Percentiles rank a stretch among this genome's conserved stretches.
These are phyloP conservation scores for Pyrrhia umbra DNA, from an alignment of 2,888 invertebrate species.

Conservation along the genomic window DNA sequence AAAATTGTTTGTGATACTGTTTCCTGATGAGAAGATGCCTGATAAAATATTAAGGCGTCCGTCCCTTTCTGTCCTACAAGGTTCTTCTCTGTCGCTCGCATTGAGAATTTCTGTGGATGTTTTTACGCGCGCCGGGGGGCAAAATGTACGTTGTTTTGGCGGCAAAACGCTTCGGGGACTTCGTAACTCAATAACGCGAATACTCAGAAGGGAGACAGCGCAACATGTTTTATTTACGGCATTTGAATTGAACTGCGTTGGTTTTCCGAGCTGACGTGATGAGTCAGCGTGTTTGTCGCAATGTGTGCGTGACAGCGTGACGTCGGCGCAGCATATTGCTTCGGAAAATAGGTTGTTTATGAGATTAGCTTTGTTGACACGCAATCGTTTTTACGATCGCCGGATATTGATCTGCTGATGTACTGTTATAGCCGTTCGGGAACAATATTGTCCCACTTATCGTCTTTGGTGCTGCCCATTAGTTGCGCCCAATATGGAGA, in stretches of 20 bases:
- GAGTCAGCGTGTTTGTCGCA: constrained; percentile 74
- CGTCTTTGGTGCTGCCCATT: constrained; percentile 13
- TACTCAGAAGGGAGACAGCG: constrained; percentile 83
- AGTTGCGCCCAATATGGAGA: constrained; percentile 8
- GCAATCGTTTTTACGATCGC: constrained; percentile 63
- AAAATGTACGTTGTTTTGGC: constrained; percentile 90
- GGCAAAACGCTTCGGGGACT: constrained; percentile 90
- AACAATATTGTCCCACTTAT: constrained; percentile 31
- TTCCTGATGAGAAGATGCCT: constrained; percentile 86
- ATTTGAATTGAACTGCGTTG: constrained; percentile 85
- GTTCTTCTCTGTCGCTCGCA: constrained; percentile 79
- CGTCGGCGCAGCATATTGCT: constrained; percentile 69
- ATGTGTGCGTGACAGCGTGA: constrained; percentile 78
- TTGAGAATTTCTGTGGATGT: constrained; percentile 82
- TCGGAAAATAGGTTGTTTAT: constrained; percentile 70
- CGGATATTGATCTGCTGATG: constrained; percentile 50
- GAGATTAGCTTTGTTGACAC: constrained; percentile 71
- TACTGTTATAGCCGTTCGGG: constrained; percentile 29
- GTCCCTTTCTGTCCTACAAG: constrained; percentile 84
- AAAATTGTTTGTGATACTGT: constrained; percentile 59
- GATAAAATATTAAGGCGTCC: constrained; percentile 88
- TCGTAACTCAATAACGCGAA: constrained; percentile 89
- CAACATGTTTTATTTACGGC: constrained; percentile 90
- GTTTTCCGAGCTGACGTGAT: constrained; percentile 73
- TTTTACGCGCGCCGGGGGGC: constrained; percentile 90